Percentiles rank a stretch among this genome's conserved stretches.
These are phyloP conservation scores for Lasiurus cinereus DNA, from an alignment of 2,113 vertebrate genomes.

Conservation along the genomic window DNA sequence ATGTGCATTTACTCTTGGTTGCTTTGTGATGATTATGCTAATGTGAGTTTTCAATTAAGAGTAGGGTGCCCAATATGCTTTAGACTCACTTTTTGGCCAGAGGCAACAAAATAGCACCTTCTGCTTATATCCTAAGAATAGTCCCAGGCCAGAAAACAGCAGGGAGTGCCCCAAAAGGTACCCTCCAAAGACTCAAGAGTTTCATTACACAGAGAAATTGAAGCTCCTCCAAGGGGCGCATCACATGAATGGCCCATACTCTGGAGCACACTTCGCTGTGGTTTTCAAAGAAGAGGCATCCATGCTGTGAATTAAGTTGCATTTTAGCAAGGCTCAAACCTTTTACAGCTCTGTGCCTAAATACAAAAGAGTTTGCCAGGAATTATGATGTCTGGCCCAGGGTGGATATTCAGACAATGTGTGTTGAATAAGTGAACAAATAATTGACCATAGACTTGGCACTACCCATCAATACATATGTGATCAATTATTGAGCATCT, in stretches of 20 bases:
- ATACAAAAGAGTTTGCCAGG: background rate
- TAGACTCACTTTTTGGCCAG: background rate
- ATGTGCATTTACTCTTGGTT: background rate
- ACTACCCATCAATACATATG: background rate
- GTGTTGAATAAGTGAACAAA: background rate
- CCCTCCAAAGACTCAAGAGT: background rate
- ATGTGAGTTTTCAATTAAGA: background rate
- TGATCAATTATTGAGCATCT: background rate
- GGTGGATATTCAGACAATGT: background rate
- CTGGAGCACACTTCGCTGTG: background rate
- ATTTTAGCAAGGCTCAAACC: background rate
- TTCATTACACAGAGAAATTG: background rate
- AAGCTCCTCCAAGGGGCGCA: accelerated
- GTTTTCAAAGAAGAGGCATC: background rate
- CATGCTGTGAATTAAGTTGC: background rate
- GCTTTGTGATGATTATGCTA: background rate
- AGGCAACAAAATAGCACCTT: background rate
- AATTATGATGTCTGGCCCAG: background rate
- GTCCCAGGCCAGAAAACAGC: background rate
- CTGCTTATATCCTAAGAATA: background rate
- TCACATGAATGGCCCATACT: accelerated
- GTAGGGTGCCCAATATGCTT: background rate
- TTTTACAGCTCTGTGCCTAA: background rate
- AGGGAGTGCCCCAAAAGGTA: background rate
- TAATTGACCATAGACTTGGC: background rate